Conservation (phyloP, 2,888 invertebrate genomes). For the Netelia inedita region DNA sequence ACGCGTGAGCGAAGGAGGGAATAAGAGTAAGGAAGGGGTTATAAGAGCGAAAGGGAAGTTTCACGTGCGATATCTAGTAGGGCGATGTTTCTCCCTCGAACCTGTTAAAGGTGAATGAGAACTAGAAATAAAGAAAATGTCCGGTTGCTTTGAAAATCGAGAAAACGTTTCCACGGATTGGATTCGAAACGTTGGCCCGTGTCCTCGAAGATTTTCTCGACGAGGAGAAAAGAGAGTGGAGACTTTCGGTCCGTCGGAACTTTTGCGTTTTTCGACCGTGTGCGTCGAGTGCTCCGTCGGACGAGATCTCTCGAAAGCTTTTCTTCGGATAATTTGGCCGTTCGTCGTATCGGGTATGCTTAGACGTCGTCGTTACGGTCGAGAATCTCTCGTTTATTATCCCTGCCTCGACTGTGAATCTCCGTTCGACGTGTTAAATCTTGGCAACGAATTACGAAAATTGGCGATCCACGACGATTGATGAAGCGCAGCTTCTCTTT, state of each 20-base stretch:
- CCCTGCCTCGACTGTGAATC: conserved; percentile 23
- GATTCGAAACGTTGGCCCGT: background rate
- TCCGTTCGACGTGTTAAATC: conserved; percentile 44
- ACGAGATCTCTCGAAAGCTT: background rate
- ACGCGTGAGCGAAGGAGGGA: background rate
- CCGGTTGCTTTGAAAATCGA: conserved; percentile 10
- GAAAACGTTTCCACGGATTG: conserved; percentile 30
- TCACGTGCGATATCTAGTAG: conserved; percentile 10
- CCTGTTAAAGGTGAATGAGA: too few species aligned
- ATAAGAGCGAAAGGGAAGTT: conserved; percentile 15
- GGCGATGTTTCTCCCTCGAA: conserved; percentile 1
- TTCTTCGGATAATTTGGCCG: background rate
- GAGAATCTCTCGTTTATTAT: conserved; percentile 26
- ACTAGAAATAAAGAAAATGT: too few species aligned
- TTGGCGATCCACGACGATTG: conserved; percentile 57
- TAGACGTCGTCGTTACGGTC: background rate
- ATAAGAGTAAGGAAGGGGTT: conserved; percentile 15
- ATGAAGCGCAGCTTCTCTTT: conserved; percentile 40
- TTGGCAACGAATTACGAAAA: conserved; percentile 60
- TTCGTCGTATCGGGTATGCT: background rate
- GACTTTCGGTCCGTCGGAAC: background rate
- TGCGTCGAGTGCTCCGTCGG: background rate
- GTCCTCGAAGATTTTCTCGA: conserved; percentile 16
- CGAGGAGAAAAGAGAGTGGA: background rate
- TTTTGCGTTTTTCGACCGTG: too few species aligned